Percentiles rank a stretch among this genome's conserved stretches.
These are phyloP conservation scores for Cremastinae sp. DNA, from an alignment of 2,888 invertebrate genomes.

Conservation along the genomic window DNA sequence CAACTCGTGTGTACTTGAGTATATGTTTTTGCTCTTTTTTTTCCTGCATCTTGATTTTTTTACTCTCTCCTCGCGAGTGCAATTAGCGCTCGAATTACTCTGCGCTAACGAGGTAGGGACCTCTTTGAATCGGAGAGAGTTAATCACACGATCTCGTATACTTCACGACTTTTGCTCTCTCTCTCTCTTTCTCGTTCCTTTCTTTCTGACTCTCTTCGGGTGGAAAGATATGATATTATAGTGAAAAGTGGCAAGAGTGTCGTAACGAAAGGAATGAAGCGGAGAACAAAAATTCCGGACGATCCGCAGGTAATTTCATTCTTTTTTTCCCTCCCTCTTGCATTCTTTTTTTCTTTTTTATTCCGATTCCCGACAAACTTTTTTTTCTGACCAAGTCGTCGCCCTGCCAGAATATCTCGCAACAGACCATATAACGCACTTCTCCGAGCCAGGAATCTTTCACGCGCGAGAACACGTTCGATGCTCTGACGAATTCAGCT, in stretches of 20 bases:
- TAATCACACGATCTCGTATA: constrained; percentile 75
- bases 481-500: constrained; percentile 6
- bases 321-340: constrained; percentile 40
- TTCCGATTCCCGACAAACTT: neutral
- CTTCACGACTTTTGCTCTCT: constrained; percentile 58
- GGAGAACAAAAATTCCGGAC: constrained; percentile 45
- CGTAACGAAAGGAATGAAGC: constrained; percentile 41
- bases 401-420: constrained; percentile 62
- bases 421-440: constrained; percentile 43
- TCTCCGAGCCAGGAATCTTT: constrained; percentile 28
- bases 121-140: constrained; percentile 73
- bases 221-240: constrained; percentile 32
- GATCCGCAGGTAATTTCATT: constrained; percentile 47
- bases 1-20: constrained; percentile 54
- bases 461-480: neutral
- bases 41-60: constrained; percentile 4
- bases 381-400: constrained; percentile 38
- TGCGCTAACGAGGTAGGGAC: constrained; percentile 76
- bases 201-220: constrained; percentile 18
- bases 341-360: neutral
- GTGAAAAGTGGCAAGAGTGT: constrained; percentile 40
- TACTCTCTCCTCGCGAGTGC: constrained; percentile 68
- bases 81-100: constrained; percentile 79
- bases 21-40: constrained; percentile 20
- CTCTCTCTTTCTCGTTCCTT: constrained; percentile 32